Evolutionary conservation across 1,140 invertebrate species (phyloP).

Genomic region (Trichonephila clavata): DNA sequence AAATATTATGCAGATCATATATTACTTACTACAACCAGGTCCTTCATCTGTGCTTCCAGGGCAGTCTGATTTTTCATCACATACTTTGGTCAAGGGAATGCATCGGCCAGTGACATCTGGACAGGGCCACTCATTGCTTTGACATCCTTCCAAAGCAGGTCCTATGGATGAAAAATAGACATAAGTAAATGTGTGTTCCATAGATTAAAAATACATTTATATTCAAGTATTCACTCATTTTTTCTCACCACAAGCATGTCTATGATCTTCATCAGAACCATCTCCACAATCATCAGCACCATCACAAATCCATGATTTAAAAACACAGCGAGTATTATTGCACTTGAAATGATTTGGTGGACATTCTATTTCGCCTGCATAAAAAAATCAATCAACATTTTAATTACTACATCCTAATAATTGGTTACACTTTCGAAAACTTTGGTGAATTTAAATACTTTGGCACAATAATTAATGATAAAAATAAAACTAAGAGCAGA

Average conservation of each 20-base stretch:
- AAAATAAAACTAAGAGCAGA: too few relatives aligned
- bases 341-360: slow-evolving; percentile 82
- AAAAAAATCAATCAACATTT: slow-evolving; percentile 78
- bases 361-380: slow-evolving; percentile 79
- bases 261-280: slow-evolving; percentile 91
- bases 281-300: slow-evolving; percentile 97
- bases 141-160: slow-evolving; percentile 78
- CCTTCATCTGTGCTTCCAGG: slow-evolving; percentile 96
- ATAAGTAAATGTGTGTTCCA: too few relatives aligned
- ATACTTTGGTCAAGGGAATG: slow-evolving; percentile 86
- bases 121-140: slow-evolving; percentile 79
- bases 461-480: too few relatives aligned
- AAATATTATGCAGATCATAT: neutral
- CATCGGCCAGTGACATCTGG: slow-evolving; percentile 81
- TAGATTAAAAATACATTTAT: too few relatives aligned
- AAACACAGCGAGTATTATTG: slow-evolving; percentile 92
- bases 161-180: slow-evolving; percentile 12
- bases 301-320: slow-evolving; percentile 97
- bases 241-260: slow-evolving; percentile 81
- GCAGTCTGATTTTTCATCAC: slow-evolving; percentile 92
- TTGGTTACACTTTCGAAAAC: too few relatives aligned
- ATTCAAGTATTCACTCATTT: slow-evolving; percentile 78
- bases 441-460: too few relatives aligned
- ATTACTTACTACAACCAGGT: slow-evolving; percentile 85
- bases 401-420: slow-evolving; percentile 1